Base-by-base conservation (phyloP, 2,113 vertebrate species). In the Cololabis saira region DNA sequence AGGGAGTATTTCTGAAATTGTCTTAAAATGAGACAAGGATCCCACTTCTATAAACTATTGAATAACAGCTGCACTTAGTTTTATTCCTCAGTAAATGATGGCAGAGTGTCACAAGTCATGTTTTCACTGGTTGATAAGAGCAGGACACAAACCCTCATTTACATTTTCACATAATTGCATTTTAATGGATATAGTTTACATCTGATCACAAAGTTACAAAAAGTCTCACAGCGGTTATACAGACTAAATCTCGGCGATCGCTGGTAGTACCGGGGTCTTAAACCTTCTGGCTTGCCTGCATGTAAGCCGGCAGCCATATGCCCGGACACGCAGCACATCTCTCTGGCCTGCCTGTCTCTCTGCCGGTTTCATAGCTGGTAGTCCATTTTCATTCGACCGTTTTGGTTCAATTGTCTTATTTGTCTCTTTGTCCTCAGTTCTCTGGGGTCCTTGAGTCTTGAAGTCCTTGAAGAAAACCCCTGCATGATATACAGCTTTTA, bases 201-300 rank as follows among this genome's bases (percentile, higher is more conserved):
- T 37, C 33, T 37, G 10, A 37, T 37, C 33, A 37, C 33, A 37
- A 37, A 37, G 33, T 11, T 11, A 37, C 10, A 37, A 7, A 30
- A 37, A 37, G 33, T 37, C 33, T 37, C 10, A 11, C 4, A 30
- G 9, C 21, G 48, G 12, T 3, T 24, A 11, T 27, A 4, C 18
- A 18, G 13, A 2, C 56, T 81, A 82, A 1, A 81, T 67, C 63
- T 89, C 87, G 27, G 83, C 58, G 2, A 89, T 89, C 15, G 33
- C 74, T 0, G 85, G 83, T 2, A 89, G 64, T 0, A 67, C 4
- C 0, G 85, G 61, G 0, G 75, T 61, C 33, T 71, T 86, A 7
- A 78, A 75, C 21, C 76, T 42, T 16, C 44, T 56, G 30, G 49
- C 24, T 12, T 33, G 62, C 55, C 67, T 84, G 44, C 48, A 61